A percentile compares a stretch with the other conserved stretches of the same genome.
Evolutionary conservation across 2,113 vertebrate species (phyloP).

Genomic region (Planiliza haematocheilus): DNA sequence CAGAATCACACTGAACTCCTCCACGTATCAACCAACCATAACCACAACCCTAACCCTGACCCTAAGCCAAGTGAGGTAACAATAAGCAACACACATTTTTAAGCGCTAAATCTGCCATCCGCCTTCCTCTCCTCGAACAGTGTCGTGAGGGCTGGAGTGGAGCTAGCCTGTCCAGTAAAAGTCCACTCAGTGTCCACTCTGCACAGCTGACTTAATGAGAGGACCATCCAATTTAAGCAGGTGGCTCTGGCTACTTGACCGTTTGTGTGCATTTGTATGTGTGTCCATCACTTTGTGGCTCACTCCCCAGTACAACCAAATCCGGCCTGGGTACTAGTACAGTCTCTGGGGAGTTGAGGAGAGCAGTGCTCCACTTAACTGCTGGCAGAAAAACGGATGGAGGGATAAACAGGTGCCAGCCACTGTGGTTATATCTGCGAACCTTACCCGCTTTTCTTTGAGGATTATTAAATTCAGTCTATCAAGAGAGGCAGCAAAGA

Average conservation of each 20-base stretch:
- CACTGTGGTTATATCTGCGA: constrained; percentile 44
- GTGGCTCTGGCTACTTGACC: too few species aligned
- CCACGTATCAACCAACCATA: too few species aligned
- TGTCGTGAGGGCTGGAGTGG: neutral
- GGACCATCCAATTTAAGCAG: constrained; percentile 54
- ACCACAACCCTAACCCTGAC: too few species aligned
- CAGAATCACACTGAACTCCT: neutral
- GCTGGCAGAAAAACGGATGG: constrained; percentile 63
- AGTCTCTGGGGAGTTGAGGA: constrained; percentile 47
- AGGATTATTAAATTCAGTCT: constrained; percentile 25
- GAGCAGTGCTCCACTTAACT: constrained; percentile 66
- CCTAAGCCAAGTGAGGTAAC: too few species aligned
- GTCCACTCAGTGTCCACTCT: constrained; percentile 31
- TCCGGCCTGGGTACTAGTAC: constrained; percentile 35
- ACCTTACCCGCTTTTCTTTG: constrained; percentile 9
- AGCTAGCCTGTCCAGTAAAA: constrained; percentile 38
- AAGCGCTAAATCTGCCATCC: too few species aligned
- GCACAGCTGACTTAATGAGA: constrained; percentile 45
- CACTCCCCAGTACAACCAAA: constrained; percentile 61
- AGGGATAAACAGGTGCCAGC: constrained; percentile 56
- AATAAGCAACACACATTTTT: too few species aligned
- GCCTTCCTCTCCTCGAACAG: too few species aligned
- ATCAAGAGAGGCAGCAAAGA: constrained; percentile 18
- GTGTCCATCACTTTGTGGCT: constrained; percentile 52
- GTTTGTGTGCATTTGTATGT: constrained; percentile 30